Conservation (phyloP, 2,113 vertebrate species). For the Oncorhynchus nerka region DNA sequence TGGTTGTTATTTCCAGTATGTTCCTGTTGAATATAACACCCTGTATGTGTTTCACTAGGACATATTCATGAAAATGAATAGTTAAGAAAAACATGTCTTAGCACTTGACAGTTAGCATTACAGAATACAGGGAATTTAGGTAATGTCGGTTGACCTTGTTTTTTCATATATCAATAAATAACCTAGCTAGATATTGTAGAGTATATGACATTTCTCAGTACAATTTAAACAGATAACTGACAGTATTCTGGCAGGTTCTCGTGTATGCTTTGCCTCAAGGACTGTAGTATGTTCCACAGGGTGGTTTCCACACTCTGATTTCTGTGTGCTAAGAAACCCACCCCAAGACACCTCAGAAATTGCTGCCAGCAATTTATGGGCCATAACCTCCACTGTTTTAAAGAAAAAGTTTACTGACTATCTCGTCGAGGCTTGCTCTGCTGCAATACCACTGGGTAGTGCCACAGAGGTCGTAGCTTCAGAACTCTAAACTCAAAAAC, state of each 20-base stretch:
- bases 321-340: background rate
- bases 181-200: background rate
- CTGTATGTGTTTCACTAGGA: background rate
- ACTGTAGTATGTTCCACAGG: background rate
- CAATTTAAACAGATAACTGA: background rate
- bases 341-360: background rate
- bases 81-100: too few species aligned
- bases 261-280: background rate
- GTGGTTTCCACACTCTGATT: background rate
- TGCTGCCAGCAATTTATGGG: background rate
- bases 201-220: background rate
- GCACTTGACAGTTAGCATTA: background rate
- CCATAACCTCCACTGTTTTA: slow-evolving; percentile 4
- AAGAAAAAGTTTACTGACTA: background rate
- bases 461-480: background rate
- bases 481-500: background rate
- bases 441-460: background rate
- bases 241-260: background rate
- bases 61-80: too few species aligned
- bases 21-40: too few species aligned
- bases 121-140: background rate
- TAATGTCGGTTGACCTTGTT: background rate
- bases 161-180: background rate
- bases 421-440: too few species aligned
- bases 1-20: too few species aligned